Base-by-base conservation (phyloP, 2,113 vertebrate genomes). In the Mionectes macconnelli region DNA sequence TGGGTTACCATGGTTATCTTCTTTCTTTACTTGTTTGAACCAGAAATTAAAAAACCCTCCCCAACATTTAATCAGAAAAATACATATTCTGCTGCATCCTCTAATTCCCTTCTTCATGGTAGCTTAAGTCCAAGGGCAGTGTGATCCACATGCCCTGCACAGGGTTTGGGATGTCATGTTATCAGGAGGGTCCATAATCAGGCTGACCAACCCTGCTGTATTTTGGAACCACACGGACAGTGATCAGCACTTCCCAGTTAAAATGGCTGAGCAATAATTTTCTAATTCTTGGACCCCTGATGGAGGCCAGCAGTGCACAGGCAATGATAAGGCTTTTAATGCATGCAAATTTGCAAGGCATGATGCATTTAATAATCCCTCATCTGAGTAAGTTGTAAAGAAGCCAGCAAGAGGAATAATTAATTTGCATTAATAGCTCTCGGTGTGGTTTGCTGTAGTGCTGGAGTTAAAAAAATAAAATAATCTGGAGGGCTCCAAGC, bases 351-450 rank as follows among this genome's bases (percentile, higher is more conserved):
- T 94, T 95, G 75, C 85, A 87, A 91, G 81, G 96, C 97, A 93
- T 52, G 90, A 93, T 95, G 82, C 79, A 87, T 97, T 95, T 96
- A 97, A 96, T 94, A 97, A 97, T 94, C 92, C 76, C 87, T 97
- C 91, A 76, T 95, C 91, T 96, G 92, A 97, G 81, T n/a, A 84
- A 97, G 59, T 18, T 84, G 81, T 94, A 95, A 98, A 96, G 96
- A 94, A 97, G 94, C 89, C 96, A 97, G 94, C 96, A 93, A 94
- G 96, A 96, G 80, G 78, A 93, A 96, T 96, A 97, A 97, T 96
- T 97, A 97, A 98, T 97, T 97, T 95, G 93, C 89, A 75, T 97
- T 97, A 97, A 97, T 95, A 96, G 96, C 96, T 97, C 91, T 97
- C 90, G 62, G 72, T 53, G 64, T 94, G 75, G 14, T 78, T 95